phyloP scores from a whole-genome alignment of 2,797 vertebrate species.

The Myotis daubentonii region DNA sequence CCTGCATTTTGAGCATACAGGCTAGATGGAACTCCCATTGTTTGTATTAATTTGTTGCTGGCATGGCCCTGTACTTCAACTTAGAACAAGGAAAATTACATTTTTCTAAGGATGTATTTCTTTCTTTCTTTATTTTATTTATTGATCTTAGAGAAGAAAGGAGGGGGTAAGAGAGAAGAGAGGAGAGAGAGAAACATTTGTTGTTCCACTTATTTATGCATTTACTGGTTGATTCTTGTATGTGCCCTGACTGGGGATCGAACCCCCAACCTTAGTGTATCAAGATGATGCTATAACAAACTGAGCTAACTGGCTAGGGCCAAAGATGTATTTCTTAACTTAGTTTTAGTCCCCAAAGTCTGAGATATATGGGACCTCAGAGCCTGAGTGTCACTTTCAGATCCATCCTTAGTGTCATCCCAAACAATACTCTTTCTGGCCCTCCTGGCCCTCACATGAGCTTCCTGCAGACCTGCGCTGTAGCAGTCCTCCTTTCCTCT shows the following conservation, averaged over 20 bases:
- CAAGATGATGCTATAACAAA: no score
- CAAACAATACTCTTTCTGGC: neutral
- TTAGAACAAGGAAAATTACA: neutral
- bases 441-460: rapidly evolving
- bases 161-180: no score
- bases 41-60: neutral
- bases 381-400: neutral
- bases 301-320: no score
- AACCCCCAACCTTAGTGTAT: no score
- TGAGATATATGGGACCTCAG: neutral
- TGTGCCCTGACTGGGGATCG: no score
- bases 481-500: neutral
- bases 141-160: no score
- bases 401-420: neutral
- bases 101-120: neutral
- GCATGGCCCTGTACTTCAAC: neutral
- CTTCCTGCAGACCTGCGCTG: neutral
- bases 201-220: no score
- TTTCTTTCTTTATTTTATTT: neutral
- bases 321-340: neutral
- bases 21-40: no score
- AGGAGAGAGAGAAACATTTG: no score
- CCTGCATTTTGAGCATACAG: neutral
- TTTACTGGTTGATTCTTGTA: no score
- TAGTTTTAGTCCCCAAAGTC: neutral